phyloP scores from a whole-genome alignment of 2,888 invertebrate genomes.

The Hydriomena furcata region DNA sequence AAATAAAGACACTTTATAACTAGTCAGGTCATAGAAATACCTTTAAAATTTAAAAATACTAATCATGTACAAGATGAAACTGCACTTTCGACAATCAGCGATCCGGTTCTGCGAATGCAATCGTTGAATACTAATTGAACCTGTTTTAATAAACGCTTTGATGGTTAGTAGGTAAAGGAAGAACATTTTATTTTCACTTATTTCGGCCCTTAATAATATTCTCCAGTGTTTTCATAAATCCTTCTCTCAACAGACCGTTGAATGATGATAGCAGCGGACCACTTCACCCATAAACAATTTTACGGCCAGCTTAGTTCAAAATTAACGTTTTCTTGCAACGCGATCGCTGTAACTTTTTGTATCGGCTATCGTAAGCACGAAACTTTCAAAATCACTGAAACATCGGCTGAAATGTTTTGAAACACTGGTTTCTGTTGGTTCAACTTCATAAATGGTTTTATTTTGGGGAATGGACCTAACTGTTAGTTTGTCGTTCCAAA shows the following conservation, averaged over 20 bases:
- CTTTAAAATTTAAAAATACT: too few relatives aligned
- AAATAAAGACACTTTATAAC: too few relatives aligned
- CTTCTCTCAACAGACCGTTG: slow-evolving; percentile 49
- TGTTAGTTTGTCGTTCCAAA: background rate
- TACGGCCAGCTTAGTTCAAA: slow-evolving; percentile 49
- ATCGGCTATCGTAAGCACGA: slow-evolving; percentile 44
- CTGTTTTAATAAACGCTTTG: slow-evolving; percentile 7
- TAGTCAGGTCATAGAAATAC: too few relatives aligned
- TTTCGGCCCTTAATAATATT: slow-evolving; percentile 19
- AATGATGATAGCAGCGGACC: slow-evolving; percentile 49
- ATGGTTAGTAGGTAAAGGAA: slow-evolving; percentile 4
- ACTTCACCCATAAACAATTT: slow-evolving; percentile 54
- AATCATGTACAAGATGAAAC: too few relatives aligned
- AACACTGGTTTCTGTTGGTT: slow-evolving; percentile 3
- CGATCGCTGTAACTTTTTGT: slow-evolving; percentile 45
- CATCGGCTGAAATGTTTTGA: slow-evolving; percentile 29
- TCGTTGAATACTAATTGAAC: too few relatives aligned
- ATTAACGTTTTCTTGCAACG: slow-evolving; percentile 44
- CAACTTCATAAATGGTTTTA: slow-evolving; percentile 4
- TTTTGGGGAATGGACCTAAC: background rate
- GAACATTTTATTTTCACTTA: slow-evolving; percentile 9
- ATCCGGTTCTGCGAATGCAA: background rate
- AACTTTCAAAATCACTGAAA: slow-evolving; percentile 41
- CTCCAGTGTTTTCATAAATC: slow-evolving; percentile 38
- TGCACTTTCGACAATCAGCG: too few relatives aligned